Percentiles rank a stretch among this genome's conserved stretches.
phyloP scores from a whole-genome alignment of 2,113 vertebrate genomes.

The Alosa alosa region DNA sequence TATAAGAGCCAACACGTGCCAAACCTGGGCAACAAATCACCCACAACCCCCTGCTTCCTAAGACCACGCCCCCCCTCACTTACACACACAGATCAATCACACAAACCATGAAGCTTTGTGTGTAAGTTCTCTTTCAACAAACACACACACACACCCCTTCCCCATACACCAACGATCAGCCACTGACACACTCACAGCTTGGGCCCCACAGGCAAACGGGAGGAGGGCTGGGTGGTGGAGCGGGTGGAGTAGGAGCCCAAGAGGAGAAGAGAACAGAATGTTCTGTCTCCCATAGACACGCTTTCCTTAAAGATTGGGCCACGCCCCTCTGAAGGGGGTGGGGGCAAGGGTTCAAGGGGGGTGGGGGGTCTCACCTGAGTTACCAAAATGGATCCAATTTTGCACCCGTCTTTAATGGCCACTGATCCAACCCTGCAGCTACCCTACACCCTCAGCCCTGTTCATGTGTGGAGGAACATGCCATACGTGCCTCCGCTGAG shows the following conservation, averaged over 20 bases:
- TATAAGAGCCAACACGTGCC: not conserved
- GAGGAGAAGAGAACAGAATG: constrained; percentile 5
- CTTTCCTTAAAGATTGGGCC: not conserved
- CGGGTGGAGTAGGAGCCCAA: not conserved
- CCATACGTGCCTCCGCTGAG: not conserved
- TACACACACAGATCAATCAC: not conserved
- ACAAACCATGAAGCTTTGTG: not conserved
- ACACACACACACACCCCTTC: constrained; percentile 14
- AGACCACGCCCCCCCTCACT: not conserved
- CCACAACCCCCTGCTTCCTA: not conserved
- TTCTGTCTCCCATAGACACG: constrained; percentile 21
- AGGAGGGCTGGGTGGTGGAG: not conserved
- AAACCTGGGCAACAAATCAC: constrained; percentile 8
- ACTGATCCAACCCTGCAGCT: not conserved
- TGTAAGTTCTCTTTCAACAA: not conserved
- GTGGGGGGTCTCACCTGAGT: constrained; percentile 27
- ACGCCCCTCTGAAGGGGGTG: not conserved
- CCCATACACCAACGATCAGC: not conserved
- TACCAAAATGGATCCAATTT: constrained; percentile 14
- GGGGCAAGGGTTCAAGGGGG: not conserved
- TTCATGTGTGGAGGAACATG: not conserved
- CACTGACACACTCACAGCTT: constrained; percentile 10
- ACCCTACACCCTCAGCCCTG: not conserved
- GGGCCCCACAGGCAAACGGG: not conserved
- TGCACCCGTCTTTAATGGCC: too few relatives aligned